Percentiles rank a stretch among this genome's conserved stretches.
Evolutionary conservation across 2,888 invertebrate genomes (phyloP).

Genomic region (Synergus umbraculus): DNA sequence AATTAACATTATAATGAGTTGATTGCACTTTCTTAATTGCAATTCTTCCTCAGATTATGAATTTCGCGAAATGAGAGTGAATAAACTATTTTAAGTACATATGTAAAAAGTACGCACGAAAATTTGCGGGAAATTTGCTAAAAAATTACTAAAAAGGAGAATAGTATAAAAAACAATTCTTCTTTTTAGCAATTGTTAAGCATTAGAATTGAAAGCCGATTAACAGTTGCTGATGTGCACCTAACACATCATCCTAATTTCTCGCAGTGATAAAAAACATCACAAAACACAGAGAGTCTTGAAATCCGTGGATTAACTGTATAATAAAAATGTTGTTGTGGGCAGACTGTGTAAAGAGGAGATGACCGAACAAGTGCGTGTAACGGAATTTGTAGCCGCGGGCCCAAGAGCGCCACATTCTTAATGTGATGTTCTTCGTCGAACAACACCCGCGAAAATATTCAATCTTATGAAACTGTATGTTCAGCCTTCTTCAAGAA

Average conservation of each 20-base stretch:
- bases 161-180: no score
- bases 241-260: conserved; percentile 1
- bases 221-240: neutral
- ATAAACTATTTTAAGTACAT: neutral
- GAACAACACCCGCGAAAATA: conserved; percentile 39
- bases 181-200: neutral
- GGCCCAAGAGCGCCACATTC: conserved; percentile 69
- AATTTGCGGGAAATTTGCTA: no score
- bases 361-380: conserved; percentile 69
- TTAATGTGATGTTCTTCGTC: conserved; percentile 55
- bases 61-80: neutral
- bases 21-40: neutral
- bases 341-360: conserved; percentile 52
- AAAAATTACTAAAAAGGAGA: no score
- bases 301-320: conserved; percentile 36
- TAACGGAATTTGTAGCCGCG: conserved; percentile 74
- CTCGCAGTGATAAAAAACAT: neutral
- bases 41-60: neutral
- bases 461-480: conserved; percentile 26
- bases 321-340: conserved; percentile 61
- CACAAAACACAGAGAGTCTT: conserved; percentile 14
- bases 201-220: neutral
- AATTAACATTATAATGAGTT: neutral
- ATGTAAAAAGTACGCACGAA: neutral
- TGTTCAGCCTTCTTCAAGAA: conserved; percentile 14